Evolutionary conservation across 2,888 invertebrate species (phyloP).

Genomic region (Cephus nigrinus): DNA sequence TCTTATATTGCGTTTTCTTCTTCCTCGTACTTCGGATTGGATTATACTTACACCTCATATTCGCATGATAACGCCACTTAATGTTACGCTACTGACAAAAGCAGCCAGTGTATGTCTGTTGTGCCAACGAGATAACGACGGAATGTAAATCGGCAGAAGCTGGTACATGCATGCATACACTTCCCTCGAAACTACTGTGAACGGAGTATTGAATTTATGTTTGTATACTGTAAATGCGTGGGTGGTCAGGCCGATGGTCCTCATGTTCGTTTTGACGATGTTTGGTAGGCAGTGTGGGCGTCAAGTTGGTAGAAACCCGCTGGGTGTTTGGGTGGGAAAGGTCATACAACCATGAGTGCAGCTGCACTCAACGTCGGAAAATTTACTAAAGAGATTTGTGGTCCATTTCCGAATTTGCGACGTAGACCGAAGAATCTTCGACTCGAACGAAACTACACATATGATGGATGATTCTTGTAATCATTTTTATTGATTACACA

Average conservation of each 20-base stretch:
- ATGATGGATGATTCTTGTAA: background rate
- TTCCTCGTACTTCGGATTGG: background rate
- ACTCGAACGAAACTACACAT: background rate
- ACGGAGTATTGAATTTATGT: background rate
- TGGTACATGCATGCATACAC: background rate
- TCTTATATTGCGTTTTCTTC: background rate
- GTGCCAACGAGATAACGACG: conserved; percentile 24
- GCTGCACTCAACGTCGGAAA: conserved; percentile 42
- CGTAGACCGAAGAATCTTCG: background rate
- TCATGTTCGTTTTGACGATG: background rate
- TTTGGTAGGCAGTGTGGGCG: conserved; percentile 23
- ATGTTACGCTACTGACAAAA: background rate
- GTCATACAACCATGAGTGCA: conserved; percentile 54
- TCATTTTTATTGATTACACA: background rate
- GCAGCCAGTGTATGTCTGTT: conserved; percentile 13
- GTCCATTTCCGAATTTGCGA: background rate
- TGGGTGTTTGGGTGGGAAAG: conserved; percentile 44
- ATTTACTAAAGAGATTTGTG: background rate
- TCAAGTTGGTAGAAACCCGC: conserved; percentile 20
- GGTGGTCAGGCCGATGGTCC: conserved; percentile 7
- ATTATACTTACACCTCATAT: background rate
- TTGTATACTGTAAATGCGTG: conserved; percentile 3
- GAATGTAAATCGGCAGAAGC: conserved; percentile 27
- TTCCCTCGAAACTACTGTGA: background rate
- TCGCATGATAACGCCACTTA: background rate